Conservation (phyloP, 2,113 vertebrate genomes). For the Aythya baeri region DNA sequence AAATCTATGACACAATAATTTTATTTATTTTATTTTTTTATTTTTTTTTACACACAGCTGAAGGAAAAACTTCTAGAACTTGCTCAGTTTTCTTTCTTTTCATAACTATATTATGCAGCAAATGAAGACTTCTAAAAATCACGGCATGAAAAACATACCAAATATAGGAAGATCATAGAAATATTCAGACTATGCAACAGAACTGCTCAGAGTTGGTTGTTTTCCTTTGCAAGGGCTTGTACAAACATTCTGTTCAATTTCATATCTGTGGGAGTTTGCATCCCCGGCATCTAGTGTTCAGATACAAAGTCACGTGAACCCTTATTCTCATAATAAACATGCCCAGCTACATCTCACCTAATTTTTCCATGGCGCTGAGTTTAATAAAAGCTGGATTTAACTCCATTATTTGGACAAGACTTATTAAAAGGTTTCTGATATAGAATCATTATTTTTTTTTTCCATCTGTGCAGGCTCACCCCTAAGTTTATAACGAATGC, state of each 20-base stretch:
- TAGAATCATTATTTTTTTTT: background rate
- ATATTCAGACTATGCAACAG: background rate
- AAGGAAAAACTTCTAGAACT: background rate
- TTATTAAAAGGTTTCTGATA: background rate
- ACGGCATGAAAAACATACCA: background rate
- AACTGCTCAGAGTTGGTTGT: background rate
- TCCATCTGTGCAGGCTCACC: background rate
- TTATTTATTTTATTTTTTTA: background rate
- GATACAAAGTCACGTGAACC: background rate
- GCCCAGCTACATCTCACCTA: background rate
- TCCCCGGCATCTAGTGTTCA: background rate
- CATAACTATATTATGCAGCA: background rate
- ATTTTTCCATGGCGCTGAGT: constrained; percentile 9
- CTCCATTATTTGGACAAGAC: background rate
- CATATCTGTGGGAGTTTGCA: constrained; percentile 25
- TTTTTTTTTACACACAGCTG: background rate
- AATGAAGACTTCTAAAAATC: background rate
- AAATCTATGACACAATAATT: background rate
- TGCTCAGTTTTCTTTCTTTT: background rate
- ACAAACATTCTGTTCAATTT: constrained; percentile 28
- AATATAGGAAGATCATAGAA: constrained; percentile 28
- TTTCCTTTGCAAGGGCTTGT: constrained; percentile 7
- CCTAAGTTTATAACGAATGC: background rate
- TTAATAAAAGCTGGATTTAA: constrained; percentile 49
- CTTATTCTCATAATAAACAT: constrained; percentile 34